Conservation (phyloP, 2,797 vertebrate species). For the Myripristis murdjan region DNA sequence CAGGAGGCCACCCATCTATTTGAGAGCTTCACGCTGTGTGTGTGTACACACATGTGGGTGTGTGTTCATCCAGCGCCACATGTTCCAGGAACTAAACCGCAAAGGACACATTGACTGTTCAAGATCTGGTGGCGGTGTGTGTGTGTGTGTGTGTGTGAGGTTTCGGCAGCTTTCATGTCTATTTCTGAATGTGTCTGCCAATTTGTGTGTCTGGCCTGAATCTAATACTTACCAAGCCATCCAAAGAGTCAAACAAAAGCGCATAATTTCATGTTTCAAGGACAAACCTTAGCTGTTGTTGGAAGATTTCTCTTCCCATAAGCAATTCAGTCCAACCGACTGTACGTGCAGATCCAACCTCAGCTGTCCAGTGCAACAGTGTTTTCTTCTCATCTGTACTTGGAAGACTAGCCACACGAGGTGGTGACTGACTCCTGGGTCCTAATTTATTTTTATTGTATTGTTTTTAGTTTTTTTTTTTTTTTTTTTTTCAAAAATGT, state of each 20-base stretch:
- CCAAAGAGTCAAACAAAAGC: no score
- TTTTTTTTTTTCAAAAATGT: no score
- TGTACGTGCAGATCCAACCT: no score
- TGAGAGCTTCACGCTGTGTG: conserved; percentile 7
- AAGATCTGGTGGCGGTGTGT: neutral
- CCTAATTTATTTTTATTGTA: neutral
- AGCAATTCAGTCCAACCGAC: no score
- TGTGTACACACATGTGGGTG: conserved; percentile 29
- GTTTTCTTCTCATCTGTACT: no score
- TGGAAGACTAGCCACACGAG: no score
- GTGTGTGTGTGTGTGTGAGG: neutral
- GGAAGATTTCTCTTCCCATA: no score
- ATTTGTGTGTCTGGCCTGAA: neutral
- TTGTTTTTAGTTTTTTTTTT: no score
- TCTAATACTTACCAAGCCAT: conserved; percentile 2
- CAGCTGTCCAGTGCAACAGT: no score
- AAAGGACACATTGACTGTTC: conserved; percentile 12
- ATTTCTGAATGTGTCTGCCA: neutral
- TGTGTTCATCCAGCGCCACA: conserved; percentile 21
- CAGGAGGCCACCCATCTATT: conserved; percentile 47
- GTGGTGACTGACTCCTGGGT: neutral
- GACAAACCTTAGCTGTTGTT: neutral
- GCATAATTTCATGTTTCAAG: neutral
- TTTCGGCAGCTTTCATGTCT: neutral
- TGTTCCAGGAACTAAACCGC: conserved; percentile 40